Percentiles rank a stretch among this genome's conserved stretches.
Evolutionary conservation across 1,140 invertebrate species (phyloP).

Genomic region (Cydia splendana): DNA sequence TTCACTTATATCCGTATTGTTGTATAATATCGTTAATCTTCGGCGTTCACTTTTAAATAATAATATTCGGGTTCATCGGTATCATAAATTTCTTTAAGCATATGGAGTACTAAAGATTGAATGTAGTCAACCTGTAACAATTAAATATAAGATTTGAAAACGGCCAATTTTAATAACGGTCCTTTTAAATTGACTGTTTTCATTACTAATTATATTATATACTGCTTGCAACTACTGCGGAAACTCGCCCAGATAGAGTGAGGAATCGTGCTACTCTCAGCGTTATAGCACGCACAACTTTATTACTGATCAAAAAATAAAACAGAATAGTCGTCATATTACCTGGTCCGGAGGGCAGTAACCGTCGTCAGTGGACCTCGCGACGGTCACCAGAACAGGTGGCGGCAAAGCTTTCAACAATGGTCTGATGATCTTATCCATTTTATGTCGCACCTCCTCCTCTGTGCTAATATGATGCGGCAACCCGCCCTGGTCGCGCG

Average conservation of each 20-base stretch:
- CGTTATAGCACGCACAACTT: too few species aligned
- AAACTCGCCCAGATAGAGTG: too few species aligned
- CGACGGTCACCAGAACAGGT: conserved; percentile 89
- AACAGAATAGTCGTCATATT: conserved; percentile 12
- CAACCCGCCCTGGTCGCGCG: conserved; percentile 88
- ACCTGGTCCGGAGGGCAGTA: conserved; percentile 86
- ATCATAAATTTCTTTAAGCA: conserved; percentile 59
- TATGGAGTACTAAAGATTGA: conserved; percentile 59
- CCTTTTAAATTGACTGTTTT: too few species aligned
- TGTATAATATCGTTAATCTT: not conserved
- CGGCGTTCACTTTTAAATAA: conserved; percentile 55
- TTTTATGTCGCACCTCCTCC: conserved; percentile 84
- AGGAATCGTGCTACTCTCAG: too few species aligned
- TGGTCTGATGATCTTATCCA: conserved; percentile 80
- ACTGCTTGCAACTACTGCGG: too few species aligned
- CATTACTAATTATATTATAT: too few species aligned
- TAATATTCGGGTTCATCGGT: conserved; percentile 58
- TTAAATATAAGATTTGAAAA: not conserved
- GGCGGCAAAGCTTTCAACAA: conserved; percentile 84
- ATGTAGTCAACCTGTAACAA: conserved; percentile 64
- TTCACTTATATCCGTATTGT: not conserved
- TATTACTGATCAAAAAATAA: not conserved
- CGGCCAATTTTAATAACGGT: too few species aligned
- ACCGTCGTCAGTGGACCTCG: conserved; percentile 91
- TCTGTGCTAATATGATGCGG: conserved; percentile 89